Conservation (phyloP, 2,888 invertebrate genomes). For the Cetonia aurata region DNA sequence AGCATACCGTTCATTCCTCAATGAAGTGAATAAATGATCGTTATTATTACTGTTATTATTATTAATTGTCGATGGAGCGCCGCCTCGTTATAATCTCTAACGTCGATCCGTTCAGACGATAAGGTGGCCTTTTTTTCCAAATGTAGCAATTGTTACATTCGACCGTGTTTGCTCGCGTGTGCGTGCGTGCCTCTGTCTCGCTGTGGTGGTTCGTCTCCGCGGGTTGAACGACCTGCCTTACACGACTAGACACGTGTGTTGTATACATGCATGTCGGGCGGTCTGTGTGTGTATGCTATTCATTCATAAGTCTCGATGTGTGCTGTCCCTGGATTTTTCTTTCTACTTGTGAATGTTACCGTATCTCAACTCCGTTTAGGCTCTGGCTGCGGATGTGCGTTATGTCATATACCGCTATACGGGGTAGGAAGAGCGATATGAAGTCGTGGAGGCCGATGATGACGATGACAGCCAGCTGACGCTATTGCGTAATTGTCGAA, state of each 20-base stretch:
- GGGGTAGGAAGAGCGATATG: too few species aligned
- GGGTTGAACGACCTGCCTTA: conserved; percentile 47
- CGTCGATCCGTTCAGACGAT: conserved; percentile 34
- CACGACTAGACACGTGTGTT: conserved; percentile 48
- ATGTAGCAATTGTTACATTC: conserved; percentile 39
- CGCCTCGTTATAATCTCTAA: conserved; percentile 8
- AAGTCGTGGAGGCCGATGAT: too few species aligned
- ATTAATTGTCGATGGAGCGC: conserved; percentile 27
- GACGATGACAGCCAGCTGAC: too few species aligned
- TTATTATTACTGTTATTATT: conserved; percentile 30
- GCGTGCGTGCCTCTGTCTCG: conserved; percentile 34
- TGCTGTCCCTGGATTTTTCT: conserved; percentile 38
- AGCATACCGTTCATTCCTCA: conserved; percentile 16
- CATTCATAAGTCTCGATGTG: conserved; percentile 48
- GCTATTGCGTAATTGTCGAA: too few species aligned
- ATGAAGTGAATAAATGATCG: conserved; percentile 23
- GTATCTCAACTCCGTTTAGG: too few species aligned
- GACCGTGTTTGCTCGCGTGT: not conserved
- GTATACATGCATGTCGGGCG: conserved; percentile 4
- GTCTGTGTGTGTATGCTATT: conserved; percentile 31
- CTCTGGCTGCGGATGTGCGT: too few species aligned
- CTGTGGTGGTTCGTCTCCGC: conserved; percentile 38
- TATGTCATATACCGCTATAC: too few species aligned
- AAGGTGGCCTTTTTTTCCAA: conserved; percentile 38
- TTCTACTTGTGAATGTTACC: conserved; percentile 32